phyloP scores from a whole-genome alignment of 2,888 invertebrate genomes.

The Agelastica alni region DNA sequence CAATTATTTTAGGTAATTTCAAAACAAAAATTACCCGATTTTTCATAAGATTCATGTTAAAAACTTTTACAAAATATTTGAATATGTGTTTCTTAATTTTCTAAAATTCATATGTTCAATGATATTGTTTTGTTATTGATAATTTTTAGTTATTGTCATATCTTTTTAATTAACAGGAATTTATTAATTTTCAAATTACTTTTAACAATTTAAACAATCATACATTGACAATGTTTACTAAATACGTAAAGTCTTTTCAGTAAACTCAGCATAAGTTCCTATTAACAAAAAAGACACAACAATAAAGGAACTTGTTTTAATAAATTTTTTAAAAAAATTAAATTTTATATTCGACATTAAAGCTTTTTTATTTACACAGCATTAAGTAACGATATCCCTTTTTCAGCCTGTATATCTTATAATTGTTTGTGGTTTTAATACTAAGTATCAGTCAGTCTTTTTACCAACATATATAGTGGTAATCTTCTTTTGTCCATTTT shows the following conservation, averaged over 20 bases:
- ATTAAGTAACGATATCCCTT: slow-evolving; percentile 2
- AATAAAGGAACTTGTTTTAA: slow-evolving; percentile 20
- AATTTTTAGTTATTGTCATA: slow-evolving; percentile 39
- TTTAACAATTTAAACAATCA: too few species aligned
- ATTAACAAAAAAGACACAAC: slow-evolving; percentile 30
- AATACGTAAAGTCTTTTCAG: too few species aligned
- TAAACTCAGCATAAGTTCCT: too few species aligned
- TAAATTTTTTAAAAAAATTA: slow-evolving; percentile 9
- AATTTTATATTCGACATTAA: slow-evolving; percentile 8
- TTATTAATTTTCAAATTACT: too few species aligned
- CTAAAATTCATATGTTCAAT: slow-evolving; percentile 33
- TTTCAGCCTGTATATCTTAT: neutral
- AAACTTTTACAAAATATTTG: slow-evolving; percentile 12
- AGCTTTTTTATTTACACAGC: slow-evolving; percentile 11
- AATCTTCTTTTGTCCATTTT: slow-evolving; percentile 15
- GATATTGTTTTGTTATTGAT: slow-evolving; percentile 31
- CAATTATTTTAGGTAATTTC: neutral
- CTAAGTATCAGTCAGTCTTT: slow-evolving; percentile 43
- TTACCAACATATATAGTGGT: slow-evolving; percentile 31
- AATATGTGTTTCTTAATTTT: neutral
- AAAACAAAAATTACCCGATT: neutral
- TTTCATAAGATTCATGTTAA: neutral
- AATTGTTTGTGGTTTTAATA: slow-evolving; percentile 35
- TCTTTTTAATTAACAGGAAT: slow-evolving; percentile 40
- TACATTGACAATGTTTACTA: too few species aligned